Conservation (phyloP, 2,113 vertebrate genomes). For the Labrus mixtus region DNA sequence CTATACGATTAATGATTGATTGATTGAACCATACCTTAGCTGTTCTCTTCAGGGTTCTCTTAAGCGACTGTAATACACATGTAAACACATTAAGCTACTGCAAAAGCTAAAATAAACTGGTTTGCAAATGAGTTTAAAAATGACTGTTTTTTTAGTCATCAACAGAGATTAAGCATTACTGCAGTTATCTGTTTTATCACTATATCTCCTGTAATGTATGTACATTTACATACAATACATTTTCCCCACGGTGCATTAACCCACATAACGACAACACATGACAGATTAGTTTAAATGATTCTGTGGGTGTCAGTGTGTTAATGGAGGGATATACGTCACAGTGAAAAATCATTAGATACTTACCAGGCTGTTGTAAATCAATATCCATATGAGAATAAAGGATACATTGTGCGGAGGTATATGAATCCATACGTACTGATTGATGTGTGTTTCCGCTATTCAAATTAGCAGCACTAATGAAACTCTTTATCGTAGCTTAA, state of each 20-base stretch:
- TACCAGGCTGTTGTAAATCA: not conserved
- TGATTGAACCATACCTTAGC: no score
- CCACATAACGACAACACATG: not conserved
- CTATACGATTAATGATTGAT: no score
- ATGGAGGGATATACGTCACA: not conserved
- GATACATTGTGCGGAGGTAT: not conserved
- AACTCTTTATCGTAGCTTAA: not conserved
- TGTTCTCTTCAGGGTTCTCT: no score
- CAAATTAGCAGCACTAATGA: not conserved
- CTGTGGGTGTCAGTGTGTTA: not conserved
- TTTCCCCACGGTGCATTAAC: not conserved
- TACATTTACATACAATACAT: no score
- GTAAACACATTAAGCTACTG: no score
- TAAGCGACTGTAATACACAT: no score
- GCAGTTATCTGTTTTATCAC: no score
- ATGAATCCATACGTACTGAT: not conserved
- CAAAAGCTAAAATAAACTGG: no score
- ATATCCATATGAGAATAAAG: not conserved
- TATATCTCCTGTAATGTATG: not conserved
- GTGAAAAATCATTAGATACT: not conserved
- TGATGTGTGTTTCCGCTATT: not conserved
- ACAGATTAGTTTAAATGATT: not conserved
- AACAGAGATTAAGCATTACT: no score
- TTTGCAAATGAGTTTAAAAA: no score
- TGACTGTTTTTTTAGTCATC: no score